These are phyloP conservation scores for Catharus fuscescens DNA, from an alignment of 2,113 vertebrate species.

Conservation along the genomic window DNA sequence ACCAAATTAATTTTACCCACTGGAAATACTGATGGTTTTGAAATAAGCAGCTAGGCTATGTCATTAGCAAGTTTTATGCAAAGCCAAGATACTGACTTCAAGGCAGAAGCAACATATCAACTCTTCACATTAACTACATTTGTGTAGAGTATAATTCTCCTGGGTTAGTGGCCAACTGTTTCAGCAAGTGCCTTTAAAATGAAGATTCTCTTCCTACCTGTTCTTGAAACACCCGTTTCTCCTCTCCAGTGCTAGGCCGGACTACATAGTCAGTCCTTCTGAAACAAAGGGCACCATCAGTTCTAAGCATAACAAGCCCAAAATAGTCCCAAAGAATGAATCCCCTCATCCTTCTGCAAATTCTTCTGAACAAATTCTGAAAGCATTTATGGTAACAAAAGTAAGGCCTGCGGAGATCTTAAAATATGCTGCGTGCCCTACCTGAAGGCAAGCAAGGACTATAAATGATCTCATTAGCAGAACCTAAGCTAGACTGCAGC, in stretches of 20 bases:
- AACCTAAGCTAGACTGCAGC: neutral
- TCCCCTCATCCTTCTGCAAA: neutral
- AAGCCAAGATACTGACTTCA: neutral
- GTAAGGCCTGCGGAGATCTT: neutral
- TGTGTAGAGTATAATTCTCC: neutral
- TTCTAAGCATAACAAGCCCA: neutral
- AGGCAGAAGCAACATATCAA: neutral
- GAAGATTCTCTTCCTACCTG: conserved; percentile 79
- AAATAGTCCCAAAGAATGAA: neutral
- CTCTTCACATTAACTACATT: neutral
- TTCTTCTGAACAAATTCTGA: neutral
- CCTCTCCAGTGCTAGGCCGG: conserved; percentile 94
- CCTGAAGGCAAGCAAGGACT: neutral
- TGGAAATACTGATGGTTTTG: neutral
- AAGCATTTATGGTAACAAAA: neutral
- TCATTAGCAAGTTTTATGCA: neutral
- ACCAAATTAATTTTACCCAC: neutral
- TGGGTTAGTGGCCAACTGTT: neutral
- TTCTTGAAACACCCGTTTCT: conserved; percentile 95
- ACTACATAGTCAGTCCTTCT: conserved; percentile 98
- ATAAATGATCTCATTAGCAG: neutral
- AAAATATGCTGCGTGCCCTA: neutral
- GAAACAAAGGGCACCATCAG: conserved; percentile 56
- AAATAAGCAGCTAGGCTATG: neutral
- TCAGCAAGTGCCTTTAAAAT: neutral